A percentile compares a stretch with the other conserved stretches of the same genome.
Evolutionary conservation across 1,140 invertebrate genomes (phyloP).

Genomic region (Dryas iulia): DNA sequence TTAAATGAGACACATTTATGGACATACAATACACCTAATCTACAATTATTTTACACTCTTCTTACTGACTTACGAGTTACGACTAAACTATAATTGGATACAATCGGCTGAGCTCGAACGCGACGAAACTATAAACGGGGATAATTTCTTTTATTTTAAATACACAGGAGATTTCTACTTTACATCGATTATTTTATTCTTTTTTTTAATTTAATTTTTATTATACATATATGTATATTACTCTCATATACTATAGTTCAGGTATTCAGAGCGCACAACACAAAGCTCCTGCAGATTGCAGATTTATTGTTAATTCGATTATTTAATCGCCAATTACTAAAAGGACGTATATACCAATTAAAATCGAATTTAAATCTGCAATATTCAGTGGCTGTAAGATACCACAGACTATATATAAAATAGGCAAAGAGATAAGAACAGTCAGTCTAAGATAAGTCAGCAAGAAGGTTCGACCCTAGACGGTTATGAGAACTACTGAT

Average conservation of each 20-base stretch:
- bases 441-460: slow-evolving; percentile 64
- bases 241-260: slow-evolving; percentile 31
- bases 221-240: slow-evolving; percentile 27
- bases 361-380: slow-evolving; percentile 7
- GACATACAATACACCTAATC: slow-evolving; percentile 69
- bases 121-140: not conserved
- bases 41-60: slow-evolving; percentile 55
- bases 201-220: slow-evolving; percentile 13
- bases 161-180: slow-evolving; percentile 9
- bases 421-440: slow-evolving; percentile 28
- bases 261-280: slow-evolving; percentile 38
- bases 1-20: slow-evolving; percentile 77
- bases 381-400: not conserved
- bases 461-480: slow-evolving; percentile 58
- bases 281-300: slow-evolving; percentile 8
- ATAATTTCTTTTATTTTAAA: not conserved
- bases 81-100: not conserved
- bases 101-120: not conserved
- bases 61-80: slow-evolving; percentile 58
- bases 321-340: slow-evolving; percentile 1
- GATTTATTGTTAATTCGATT: not conserved
- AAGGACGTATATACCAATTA: not conserved
- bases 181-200: slow-evolving; percentile 12
- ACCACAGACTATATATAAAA: slow-evolving; percentile 33
- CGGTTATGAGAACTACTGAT: slow-evolving; percentile 60